Evolutionary conservation across 2,888 invertebrate species (phyloP), one percentile per base, ranked within the genome.

Genomic region (Amiota minor): DNA sequence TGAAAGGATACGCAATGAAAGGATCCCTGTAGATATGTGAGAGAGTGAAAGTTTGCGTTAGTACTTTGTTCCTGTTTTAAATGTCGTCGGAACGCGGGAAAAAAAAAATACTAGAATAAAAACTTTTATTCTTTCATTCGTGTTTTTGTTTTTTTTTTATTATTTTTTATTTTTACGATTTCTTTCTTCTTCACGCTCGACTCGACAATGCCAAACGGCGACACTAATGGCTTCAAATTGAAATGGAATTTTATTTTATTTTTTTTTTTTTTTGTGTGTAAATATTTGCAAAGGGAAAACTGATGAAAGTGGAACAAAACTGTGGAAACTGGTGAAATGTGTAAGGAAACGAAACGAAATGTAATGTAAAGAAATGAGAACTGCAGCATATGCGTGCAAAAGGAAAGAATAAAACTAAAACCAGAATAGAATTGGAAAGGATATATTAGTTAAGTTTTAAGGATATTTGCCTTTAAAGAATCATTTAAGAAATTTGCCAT

Each of bases 161-260:
- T 35, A 35, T 35, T 35, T 35, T 35, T 35, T 35, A 35, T 6
- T 35, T 35, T 35, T 35, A 35, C 35, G 35, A 53, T 53, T 69
- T 55, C n/a, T 53, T 35, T 35, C 35, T 35, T 35, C 35, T 35
- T 35, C 35, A 35, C 35, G 35, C 35, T 35, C 53, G 14, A 16
- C 53, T 53, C 53, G 53, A 53, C 53, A 53, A 53, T 65, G 47
- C 67, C 67, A 80, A 81, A 75, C 81, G 76, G 75, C 79, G 83
- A 80, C 82, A 81, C 83, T 86, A 84, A 84, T 84, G 83, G 83
- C 80, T 76, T 72, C 72, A 81, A 86, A 83, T 84, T 77, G 82
- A 84, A 83, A 83, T 86, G 80, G 80, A 75, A 80, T 83, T 77
- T 71, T 53, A 49, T 18, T n/a, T n/a, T n/a, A n/a, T n/a, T n/a